Base-by-base conservation (phyloP, 2,888 invertebrate species). In the Barypeithes pellucidus region DNA sequence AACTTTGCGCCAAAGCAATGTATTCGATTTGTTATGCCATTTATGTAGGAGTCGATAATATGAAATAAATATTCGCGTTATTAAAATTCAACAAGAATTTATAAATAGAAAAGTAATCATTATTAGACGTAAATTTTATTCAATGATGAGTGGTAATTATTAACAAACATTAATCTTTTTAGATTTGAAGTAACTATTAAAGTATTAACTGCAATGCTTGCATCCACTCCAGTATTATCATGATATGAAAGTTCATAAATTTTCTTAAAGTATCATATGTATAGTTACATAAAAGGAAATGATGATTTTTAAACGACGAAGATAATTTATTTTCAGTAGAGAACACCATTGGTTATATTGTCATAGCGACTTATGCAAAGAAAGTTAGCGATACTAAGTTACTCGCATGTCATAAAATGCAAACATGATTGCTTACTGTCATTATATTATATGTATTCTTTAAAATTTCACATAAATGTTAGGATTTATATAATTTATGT, bases 321-420 rank as follows among this genome's bases (percentile, higher is more conserved):
- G n/a, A 29, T 5, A 4, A 14, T 41, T n/a, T 41, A 41, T 41
- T 41, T 41, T 41, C 41, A 41, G 41, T 1, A 41, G 14, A 4
- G n/a, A 14, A 41, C 39, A 8, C 39, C 39, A 12, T 12, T 39
- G 3, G 39, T 9, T 12, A n/a, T 41, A 41, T 41, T 41, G 14
- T 14, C 41, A 41, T 41, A n/a, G 14, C 41, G n/a, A 3, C 41
- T 41, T 41, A 41, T 41, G 41, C n/a, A 41, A 41, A 41, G 41
- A 41, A 41, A 41, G 41, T 29, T 9, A 29, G 29, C 5, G 29
- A 29, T 29, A 29, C 41, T 14, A n/a, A 41, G 41, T 41, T 41
- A n/a, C 41, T 41, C n/a, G 41, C 41, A n/a, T 41, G 41, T 3
- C 5, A 41, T 41, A 41, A 41, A 41, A 41, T 41, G 41, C n/a